phyloP scores from a whole-genome alignment of 2,113 vertebrate species.

The Cynoglossus semilaevis region DNA sequence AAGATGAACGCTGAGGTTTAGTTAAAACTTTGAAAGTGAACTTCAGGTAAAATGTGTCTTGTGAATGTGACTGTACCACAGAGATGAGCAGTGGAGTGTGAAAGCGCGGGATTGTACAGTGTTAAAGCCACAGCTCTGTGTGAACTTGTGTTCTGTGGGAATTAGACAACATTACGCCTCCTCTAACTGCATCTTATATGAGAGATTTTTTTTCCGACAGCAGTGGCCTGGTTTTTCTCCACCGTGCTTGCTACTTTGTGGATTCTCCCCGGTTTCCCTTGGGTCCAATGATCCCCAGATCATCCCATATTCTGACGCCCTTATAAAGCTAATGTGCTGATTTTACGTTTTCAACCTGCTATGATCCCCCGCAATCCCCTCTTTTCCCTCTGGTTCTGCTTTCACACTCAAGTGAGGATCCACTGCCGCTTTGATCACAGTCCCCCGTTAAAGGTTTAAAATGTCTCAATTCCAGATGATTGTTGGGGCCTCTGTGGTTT shows the following conservation, averaged over 20 bases:
- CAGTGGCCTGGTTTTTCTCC: slow-evolving; percentile 66
- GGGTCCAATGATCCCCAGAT: slow-evolving; percentile 72
- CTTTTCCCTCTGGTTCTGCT: slow-evolving; percentile 67
- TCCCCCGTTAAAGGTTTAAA: slow-evolving; percentile 80
- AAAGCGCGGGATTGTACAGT: slow-evolving; percentile 8
- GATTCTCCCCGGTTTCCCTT: slow-evolving; percentile 62
- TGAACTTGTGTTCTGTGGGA: slow-evolving; percentile 48
- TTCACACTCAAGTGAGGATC: slow-evolving; percentile 71
- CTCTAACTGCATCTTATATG: slow-evolving; percentile 58
- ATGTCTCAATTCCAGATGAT: slow-evolving; percentile 80
- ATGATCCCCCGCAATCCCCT: slow-evolving; percentile 77
- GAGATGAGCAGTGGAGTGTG: background rate
- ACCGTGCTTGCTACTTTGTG: slow-evolving; percentile 54
- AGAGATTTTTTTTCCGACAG: slow-evolving; percentile 50
- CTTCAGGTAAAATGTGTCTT: slow-evolving; percentile 32
- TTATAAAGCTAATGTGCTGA: slow-evolving; percentile 80
- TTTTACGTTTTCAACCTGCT: slow-evolving; percentile 76
- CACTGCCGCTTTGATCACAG: slow-evolving; percentile 74
- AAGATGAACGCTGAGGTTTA: background rate
- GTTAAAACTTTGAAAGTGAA: slow-evolving; percentile 28
- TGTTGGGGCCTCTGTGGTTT: slow-evolving; percentile 71
- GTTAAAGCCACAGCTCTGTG: slow-evolving; percentile 27
- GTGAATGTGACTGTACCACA: slow-evolving; percentile 29
- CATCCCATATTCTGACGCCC: slow-evolving; percentile 73
- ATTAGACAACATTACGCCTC: slow-evolving; percentile 46